A percentile compares a stretch with the other conserved stretches of the same genome.
Evolutionary conservation across 2,888 invertebrate genomes (phyloP).

Genomic region (Conomelus anceps): DNA sequence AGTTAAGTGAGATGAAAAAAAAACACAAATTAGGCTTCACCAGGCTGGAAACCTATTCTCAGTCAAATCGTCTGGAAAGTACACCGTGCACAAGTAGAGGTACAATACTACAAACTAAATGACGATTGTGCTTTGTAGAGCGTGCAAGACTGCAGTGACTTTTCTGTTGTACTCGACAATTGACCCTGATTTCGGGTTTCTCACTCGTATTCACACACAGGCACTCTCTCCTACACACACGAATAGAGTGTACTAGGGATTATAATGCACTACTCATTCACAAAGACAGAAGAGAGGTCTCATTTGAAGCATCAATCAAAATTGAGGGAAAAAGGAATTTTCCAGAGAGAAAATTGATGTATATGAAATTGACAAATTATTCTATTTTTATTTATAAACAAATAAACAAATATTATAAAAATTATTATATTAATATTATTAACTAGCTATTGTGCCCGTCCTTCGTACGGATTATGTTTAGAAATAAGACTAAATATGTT

Average conservation of each 20-base stretch:
- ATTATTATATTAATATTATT: too few relatives aligned
- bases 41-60: neutral
- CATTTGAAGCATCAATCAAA: neutral
- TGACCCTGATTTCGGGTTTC: neutral
- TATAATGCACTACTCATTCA: neutral
- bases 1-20: neutral
- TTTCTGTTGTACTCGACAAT: neutral
- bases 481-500: too few relatives aligned
- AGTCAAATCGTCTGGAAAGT: neutral
- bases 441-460: too few relatives aligned
- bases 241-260: neutral
- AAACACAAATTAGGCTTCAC: neutral
- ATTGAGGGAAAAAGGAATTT: neutral
- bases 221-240: neutral
- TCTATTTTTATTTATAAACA: too few relatives aligned
- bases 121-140: neutral
- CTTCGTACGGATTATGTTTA: too few relatives aligned
- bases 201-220: neutral
- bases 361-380: neutral
- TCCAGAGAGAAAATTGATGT: neutral
- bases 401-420: too few relatives aligned
- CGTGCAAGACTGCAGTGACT: neutral
- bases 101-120: neutral
- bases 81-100: neutral
- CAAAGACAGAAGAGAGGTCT: neutral